Base-by-base conservation (phyloP, 2,888 invertebrate species). In the Hydraecia micacea region DNA sequence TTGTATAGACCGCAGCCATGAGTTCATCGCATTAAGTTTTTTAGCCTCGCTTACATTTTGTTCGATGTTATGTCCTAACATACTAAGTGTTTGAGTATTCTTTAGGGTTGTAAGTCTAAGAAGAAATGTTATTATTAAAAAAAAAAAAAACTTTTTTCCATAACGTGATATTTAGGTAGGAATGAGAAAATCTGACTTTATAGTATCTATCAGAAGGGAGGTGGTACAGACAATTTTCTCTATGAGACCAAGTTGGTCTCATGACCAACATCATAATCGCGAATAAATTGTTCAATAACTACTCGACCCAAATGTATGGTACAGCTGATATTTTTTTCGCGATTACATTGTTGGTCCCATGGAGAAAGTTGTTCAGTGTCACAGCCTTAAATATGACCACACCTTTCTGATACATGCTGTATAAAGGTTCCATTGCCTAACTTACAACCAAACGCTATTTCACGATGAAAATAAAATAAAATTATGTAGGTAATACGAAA, bases 1-100 rank as follows among this genome's bases (percentile, higher is more conserved):
- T 71, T 73, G 73, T 67, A 71, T 52, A 65, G 62, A 79, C 69
- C 28, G 71, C 68, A 79, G 13, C 3, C 60, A 81, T 85, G 81
- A 86, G 77, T 78, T 86, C 86, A 86, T 83, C 72, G 73, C 39
- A 75, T 73, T 73, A 58, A 9, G 39, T 18, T 58, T 81, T 78
- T 85, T 74, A 68, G 46, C 55, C 46, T 68, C 32, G 52, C 60
- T 67, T 75, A 69, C 58, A 71, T 63, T 73, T 80, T 80, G 39
- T 80, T 73, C 9, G 0, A 32, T 21, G 32, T 79, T 49, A 42
- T 7, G 55, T 68, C 36, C 42, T 60, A 28, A n/a, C 18, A 32
- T 49, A 28, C 9, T 21, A n/a, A 52, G 52, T 32, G 21, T 11
- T 39, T 75, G 25, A 49, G 18, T 75, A 15, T 46, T 75, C 15